Percentiles rank a stretch among this genome's conserved stretches.
phyloP scores from a whole-genome alignment of 1,140 invertebrate species.

The Anoplolepis gracilipes region DNA sequence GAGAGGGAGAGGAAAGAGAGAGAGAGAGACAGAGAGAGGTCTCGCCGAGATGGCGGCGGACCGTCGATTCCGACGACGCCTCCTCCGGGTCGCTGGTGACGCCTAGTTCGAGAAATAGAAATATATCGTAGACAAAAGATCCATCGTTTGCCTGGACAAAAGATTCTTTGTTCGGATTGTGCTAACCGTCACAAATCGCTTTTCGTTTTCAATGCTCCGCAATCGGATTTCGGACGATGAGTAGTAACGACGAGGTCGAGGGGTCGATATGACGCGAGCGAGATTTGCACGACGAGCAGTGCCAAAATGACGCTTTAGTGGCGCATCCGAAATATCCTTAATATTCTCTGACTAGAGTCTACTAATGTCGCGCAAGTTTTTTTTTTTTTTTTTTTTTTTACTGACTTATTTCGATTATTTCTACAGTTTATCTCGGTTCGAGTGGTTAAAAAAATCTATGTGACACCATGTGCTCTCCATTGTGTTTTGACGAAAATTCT shows the following conservation, averaged over 20 bases:
- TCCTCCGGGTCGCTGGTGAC: slow-evolving; percentile 59
- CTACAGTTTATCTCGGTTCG: neutral
- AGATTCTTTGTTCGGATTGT: neutral
- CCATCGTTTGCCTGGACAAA: neutral
- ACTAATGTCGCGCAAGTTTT: neutral
- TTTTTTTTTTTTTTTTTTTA: neutral
- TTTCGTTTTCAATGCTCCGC: slow-evolving; percentile 44
- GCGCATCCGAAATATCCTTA: slow-evolving; percentile 32
- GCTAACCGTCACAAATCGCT: neutral
- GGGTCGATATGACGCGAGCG: slow-evolving; percentile 70
- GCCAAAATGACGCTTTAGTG: slow-evolving; percentile 63
- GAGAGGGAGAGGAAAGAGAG: slow-evolving; percentile 4
- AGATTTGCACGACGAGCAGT: slow-evolving; percentile 41
- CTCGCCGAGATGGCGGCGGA: slow-evolving; percentile 56
- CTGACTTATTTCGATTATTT: neutral
- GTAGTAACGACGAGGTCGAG: slow-evolving; percentile 64
- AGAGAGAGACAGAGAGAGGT: slow-evolving; percentile 13
- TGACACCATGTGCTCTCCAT: no score
- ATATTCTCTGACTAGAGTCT: neutral
- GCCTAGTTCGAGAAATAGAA: slow-evolving; percentile 62
- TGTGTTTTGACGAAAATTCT: neutral
- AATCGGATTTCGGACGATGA: slow-evolving; percentile 53
- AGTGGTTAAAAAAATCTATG: neutral
- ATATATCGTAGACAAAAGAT: neutral
- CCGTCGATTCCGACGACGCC: slow-evolving; percentile 58